A percentile compares a stretch with the other conserved stretches of the same genome.
Conservation (phyloP, 2,113 vertebrate genomes). For the Delphinapterus leucas region DNA sequence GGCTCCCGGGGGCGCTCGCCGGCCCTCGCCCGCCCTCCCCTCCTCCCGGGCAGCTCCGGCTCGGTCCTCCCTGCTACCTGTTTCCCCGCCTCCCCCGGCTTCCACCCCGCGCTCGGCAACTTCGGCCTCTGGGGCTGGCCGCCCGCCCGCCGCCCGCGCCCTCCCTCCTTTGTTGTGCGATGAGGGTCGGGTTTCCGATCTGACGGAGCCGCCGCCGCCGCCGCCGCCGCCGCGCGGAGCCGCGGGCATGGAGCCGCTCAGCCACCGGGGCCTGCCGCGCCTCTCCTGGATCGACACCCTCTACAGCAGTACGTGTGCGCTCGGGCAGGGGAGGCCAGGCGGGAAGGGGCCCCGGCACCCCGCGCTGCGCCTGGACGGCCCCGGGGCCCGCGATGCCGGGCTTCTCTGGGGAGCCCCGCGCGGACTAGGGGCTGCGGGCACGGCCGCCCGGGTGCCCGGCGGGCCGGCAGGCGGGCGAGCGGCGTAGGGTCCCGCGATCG, state of each 20-base stretch:
- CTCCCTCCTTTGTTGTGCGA: conserved; percentile 85
- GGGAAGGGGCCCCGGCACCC: neutral
- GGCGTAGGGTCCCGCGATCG: neutral
- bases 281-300: conserved; percentile 99
- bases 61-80: conserved; percentile 71
- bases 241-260: conserved; percentile 93
- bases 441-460: neutral
- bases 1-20: conserved; percentile 25
- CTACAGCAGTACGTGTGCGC: conserved; percentile 94
- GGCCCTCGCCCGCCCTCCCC: neutral
- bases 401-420: neutral
- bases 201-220: conserved; percentile 66
- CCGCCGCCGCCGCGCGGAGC: conserved; percentile 47
- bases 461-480: neutral
- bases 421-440: neutral
- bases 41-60: neutral
- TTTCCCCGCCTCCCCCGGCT: conserved; percentile 48
- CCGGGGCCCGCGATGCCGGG: neutral
- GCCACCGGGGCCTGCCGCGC: conserved; percentile 93
- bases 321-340: neutral
- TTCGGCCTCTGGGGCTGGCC: conserved; percentile 55
- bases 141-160: conserved; percentile 58
- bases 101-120: conserved; percentile 35
- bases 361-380: neutral
- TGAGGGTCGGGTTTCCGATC: conserved; percentile 78